A percentile compares a stretch with the other conserved stretches of the same genome.
phyloP scores from a whole-genome alignment of 2,113 vertebrate species.

The Sinocyclocheilus anophthalmus region DNA sequence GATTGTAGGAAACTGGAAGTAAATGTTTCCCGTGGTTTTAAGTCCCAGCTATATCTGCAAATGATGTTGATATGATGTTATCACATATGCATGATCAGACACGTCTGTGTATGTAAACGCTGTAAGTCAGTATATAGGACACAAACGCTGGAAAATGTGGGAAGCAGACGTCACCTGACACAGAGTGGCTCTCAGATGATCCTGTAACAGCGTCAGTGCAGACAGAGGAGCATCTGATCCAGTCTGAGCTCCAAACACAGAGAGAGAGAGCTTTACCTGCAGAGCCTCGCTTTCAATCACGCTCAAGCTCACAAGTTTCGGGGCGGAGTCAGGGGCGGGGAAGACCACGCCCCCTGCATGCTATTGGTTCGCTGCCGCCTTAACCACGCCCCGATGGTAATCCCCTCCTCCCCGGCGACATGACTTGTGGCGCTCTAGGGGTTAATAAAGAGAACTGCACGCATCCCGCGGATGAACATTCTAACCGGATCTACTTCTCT shows the following conservation, averaged over 20 bases:
- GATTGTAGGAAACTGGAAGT: too few relatives aligned
- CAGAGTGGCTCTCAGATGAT: background rate
- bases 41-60: background rate
- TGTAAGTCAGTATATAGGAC: background rate
- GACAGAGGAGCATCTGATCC: background rate
- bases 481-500: too few relatives aligned
- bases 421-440: too few relatives aligned
- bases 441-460: too few relatives aligned
- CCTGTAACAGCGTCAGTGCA: background rate
- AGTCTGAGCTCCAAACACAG: background rate
- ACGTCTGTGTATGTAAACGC: too few relatives aligned
- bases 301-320: background rate
- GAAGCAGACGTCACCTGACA: background rate
- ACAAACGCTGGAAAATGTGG: background rate
- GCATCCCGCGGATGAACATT: too few relatives aligned
- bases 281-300: background rate
- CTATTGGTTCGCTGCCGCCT: background rate
- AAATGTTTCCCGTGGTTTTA: background rate
- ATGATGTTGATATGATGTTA: too few relatives aligned
- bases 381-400: background rate
- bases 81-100: too few relatives aligned
- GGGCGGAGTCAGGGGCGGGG: background rate
- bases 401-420: background rate
- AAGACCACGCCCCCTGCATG: background rate
- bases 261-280: slow-evolving; percentile 7